Evolutionary conservation across 2,113 vertebrate genomes (phyloP), one percentile per base, ranked within the genome.

Genomic region (Thamnophis sirtalis): DNA sequence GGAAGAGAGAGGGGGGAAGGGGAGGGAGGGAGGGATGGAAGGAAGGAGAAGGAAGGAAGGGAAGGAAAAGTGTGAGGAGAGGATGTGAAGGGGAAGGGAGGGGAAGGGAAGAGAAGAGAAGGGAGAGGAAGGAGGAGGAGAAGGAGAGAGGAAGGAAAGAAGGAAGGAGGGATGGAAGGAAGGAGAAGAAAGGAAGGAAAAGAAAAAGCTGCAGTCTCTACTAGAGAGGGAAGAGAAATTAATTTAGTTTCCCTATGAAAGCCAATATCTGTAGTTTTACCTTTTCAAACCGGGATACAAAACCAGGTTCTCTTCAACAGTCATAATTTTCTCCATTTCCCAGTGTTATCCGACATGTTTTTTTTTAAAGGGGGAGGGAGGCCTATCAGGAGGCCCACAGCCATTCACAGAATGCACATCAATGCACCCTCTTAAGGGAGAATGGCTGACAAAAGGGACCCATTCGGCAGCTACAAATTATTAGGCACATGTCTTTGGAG

Each of bases 41-140:
- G 10, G 9, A 1, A 49, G 10, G 11, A 1, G 5, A 43, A 3
- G 38, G 4, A 48, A 3, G 17, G 9, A 10, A 0, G 0, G 3
- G 21, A 43, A 24, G 9, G 43, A 48, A 8, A 22, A 43, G 43
- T 1, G 3, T 43, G 43, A 43, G 43, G 43, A 43, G 43, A 2
- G 43, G 43, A 43, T 43, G 43, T 43, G 43, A 43, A 43, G 43
- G 43, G 19, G 6, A 8, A 84, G 17, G 53, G 17, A 15, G 7
- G 2, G 4, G 17, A 21, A 19, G 1, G 7, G 33, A 4, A 33
- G 8, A 8, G 7, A 11, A 43, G 19, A 17, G 3, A 8, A 10
- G 9, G 19, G 8, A 33, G 21, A 33, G 28, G 4, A 28, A 8
- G 11, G 4, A 2, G 7, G 0, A 11, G 26, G 0, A 0, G 33